Percentiles rank a stretch among this genome's conserved stretches.
phyloP scores from a whole-genome alignment of 1,140 invertebrate species.

The Bilobella aurantiaca region DNA sequence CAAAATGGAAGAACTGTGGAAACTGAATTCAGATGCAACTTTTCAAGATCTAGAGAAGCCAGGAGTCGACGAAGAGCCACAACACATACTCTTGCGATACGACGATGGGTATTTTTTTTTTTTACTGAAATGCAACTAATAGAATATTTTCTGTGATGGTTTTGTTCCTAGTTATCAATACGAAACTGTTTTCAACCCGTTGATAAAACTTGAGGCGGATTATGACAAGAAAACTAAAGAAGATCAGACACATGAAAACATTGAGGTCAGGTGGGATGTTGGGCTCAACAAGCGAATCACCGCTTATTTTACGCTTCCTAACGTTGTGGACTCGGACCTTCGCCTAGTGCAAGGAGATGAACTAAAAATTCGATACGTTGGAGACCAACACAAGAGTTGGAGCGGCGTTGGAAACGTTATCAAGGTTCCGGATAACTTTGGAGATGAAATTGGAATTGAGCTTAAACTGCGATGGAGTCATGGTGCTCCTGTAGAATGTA shows the following conservation, averaged over 20 bases:
- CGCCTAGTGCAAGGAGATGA: conserved; percentile 99
- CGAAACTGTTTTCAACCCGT: conserved; percentile 76
- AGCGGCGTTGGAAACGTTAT: conserved; percentile 90
- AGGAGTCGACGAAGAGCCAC: conserved; percentile 91
- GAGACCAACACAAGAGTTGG: conserved; percentile 88
- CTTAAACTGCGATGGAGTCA: conserved; percentile 66
- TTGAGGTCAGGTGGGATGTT: conserved; percentile 96
- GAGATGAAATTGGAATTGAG: conserved; percentile 95
- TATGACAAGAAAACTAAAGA: conserved; percentile 98
- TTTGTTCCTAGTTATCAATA: conserved; percentile 8
- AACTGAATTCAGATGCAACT: conserved; percentile 93
- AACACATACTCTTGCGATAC: conserved; percentile 84
- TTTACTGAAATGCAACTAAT: conserved; percentile 38
- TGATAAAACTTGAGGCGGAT: conserved; percentile 95
- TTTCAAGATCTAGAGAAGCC: conserved; percentile 97
- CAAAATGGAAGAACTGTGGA: conserved; percentile 97
- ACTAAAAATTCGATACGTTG: conserved; percentile 81
- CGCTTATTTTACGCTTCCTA: conserved; percentile 94
- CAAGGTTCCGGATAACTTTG: conserved; percentile 97
- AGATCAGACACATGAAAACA: conserved; percentile 95
- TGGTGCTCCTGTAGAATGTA: conserved; percentile 81
- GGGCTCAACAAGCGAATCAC: conserved; percentile 97
- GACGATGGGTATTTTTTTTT: conserved; percentile 99
- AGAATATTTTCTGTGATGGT: neutral
- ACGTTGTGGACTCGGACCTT: conserved; percentile 57